Conservation (phyloP, 23 tunicate genomes). For the Phallusia fumigata region DNA sequence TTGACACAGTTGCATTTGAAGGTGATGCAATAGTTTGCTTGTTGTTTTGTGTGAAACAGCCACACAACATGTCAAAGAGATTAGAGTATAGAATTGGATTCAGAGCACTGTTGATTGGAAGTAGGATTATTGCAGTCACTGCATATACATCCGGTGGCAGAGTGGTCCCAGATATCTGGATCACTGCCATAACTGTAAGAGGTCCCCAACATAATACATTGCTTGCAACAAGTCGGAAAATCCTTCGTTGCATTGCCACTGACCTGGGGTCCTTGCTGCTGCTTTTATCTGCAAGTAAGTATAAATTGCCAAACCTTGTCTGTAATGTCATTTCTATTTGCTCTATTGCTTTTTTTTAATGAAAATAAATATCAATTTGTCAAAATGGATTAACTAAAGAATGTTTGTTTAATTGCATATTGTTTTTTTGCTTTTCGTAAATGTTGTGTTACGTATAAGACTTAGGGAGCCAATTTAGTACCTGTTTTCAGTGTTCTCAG, state of each 20-base stretch:
- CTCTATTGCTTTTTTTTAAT: too few relatives aligned
- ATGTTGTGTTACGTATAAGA: too few relatives aligned
- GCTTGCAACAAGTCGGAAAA: conserved; percentile 31
- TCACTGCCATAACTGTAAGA: conserved; percentile 28
- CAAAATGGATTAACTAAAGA: too few relatives aligned
- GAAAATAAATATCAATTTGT: too few relatives aligned
- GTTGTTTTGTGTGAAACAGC: neutral
- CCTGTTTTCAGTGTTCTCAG: neutral
- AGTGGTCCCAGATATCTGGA: neutral
- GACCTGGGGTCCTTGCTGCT: neutral
- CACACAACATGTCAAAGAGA: conserved; percentile 17
- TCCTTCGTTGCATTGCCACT: conserved; percentile 26
- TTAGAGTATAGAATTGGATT: conserved; percentile 39
- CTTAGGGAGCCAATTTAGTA: neutral
- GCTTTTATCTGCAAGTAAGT: too few relatives aligned
- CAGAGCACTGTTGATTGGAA: conserved; percentile 39
- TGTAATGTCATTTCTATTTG: too few relatives aligned
- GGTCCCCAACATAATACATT: conserved; percentile 40
- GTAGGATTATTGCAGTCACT: conserved; percentile 27
- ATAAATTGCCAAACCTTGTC: too few relatives aligned
- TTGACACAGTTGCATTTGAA: neutral
- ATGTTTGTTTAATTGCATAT: too few relatives aligned
- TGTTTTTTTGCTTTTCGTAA: too few relatives aligned
- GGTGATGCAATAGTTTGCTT: neutral
- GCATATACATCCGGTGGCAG: conserved; percentile 33